phyloP scores from a whole-genome alignment of 2,113 vertebrate genomes.

The Bettongia penicillata region DNA sequence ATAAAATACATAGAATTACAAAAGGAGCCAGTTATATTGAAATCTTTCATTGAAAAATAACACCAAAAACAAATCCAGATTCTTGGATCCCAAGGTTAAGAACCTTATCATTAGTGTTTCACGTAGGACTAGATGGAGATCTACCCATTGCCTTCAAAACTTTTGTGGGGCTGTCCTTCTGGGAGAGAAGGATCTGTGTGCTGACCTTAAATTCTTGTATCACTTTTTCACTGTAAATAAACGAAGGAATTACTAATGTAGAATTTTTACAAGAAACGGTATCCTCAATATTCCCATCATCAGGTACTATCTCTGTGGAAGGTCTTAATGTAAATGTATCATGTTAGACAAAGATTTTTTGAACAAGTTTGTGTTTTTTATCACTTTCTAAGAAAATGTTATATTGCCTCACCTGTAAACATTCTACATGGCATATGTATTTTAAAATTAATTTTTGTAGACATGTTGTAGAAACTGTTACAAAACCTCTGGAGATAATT shows the following conservation, averaged over 20 bases:
- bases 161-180: not conserved
- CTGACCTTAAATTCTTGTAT: not conserved
- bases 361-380: not conserved
- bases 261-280: not conserved
- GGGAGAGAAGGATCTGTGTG: not conserved
- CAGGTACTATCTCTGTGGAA: slow-evolving; percentile 38
- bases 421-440: slow-evolving; percentile 7
- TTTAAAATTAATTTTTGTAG: slow-evolving; percentile 56
- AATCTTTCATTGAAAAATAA: not conserved
- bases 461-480: slow-evolving; percentile 61
- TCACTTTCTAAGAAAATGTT: not conserved
- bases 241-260: not conserved
- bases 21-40: not conserved
- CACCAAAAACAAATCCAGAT: not conserved
- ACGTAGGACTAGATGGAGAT: not conserved
- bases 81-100: not conserved
- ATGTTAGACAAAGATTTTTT: not conserved
- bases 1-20: not conserved
- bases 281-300: slow-evolving; percentile 29
- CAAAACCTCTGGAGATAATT: slow-evolving; percentile 31
- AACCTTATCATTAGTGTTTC: not conserved
- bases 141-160: not conserved
- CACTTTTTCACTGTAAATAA: slow-evolving; percentile 14
- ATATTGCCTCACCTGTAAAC: slow-evolving; percentile 11
- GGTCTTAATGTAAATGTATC: slow-evolving; percentile 26